Conservation (phyloP, 2,113 vertebrate species). For the Felis catus region F.catus_Fca126_mat1.0 CM031421.1:105328501-105329000, state of each 20-base stretch:
- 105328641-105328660: rapidly evolving
- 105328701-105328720: not conserved
- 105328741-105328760: not conserved
- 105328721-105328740: not conserved
- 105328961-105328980: too few relatives aligned
- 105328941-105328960: not conserved
- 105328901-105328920: rapidly evolving
- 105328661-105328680: rapidly evolving
- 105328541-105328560: not conserved
- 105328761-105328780: rapidly evolving
- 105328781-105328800: not conserved
- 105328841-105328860: not conserved
- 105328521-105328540: not conserved
- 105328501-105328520: too few relatives aligned
- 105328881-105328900: not conserved
- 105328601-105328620: conserved; percentile 45
- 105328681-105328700: not conserved
- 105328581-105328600: rapidly evolving
- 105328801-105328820: not conserved
- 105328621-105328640: not conserved
- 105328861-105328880: not conserved
- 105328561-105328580: not conserved
- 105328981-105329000: not conserved
- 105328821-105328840: not conserved
- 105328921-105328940: not conserved